Conservation (phyloP, 2,888 invertebrate genomes). For the Drosophila niveifrons region DNA sequence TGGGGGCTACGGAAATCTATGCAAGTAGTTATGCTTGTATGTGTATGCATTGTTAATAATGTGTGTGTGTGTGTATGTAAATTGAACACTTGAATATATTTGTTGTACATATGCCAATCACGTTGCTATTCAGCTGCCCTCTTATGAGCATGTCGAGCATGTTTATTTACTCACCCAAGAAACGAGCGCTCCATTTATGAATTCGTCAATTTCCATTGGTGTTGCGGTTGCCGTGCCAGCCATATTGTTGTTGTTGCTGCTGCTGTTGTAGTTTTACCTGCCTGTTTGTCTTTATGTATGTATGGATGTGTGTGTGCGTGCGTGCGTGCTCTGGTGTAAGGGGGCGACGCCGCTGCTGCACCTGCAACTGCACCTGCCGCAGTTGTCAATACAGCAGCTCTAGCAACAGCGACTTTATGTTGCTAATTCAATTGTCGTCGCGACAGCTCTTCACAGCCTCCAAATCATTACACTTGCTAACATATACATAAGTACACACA, state of each 20-base stretch:
- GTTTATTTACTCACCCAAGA: slow-evolving; percentile 90
- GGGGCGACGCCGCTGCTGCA: slow-evolving; percentile 53
- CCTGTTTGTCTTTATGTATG: slow-evolving; percentile 31
- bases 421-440: slow-evolving; percentile 52
- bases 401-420: slow-evolving; percentile 35
- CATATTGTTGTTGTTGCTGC: slow-evolving; percentile 60
- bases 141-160: slow-evolving; percentile 66
- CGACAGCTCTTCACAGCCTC: slow-evolving; percentile 56
- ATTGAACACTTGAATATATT: slow-evolving; percentile 57
- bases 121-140: slow-evolving; percentile 45
- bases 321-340: slow-evolving; percentile 36
- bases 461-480: slow-evolving; percentile 55
- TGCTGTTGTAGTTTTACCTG: slow-evolving; percentile 32
- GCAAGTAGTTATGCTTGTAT: slow-evolving; percentile 32
- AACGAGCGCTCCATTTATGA: slow-evolving; percentile 93
- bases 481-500: slow-evolving; percentile 24
- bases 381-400: slow-evolving; percentile 32
- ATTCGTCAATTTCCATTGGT: slow-evolving; percentile 92
- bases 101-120: slow-evolving; percentile 64
- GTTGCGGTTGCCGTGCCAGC: slow-evolving; percentile 82
- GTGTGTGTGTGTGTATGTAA: slow-evolving; percentile 39
- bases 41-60: slow-evolving; percentile 25
- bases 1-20: slow-evolving; percentile 56
- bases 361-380: slow-evolving; percentile 60
- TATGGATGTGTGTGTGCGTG: slow-evolving; percentile 37